Evolutionary conservation across 2,888 invertebrate species (phyloP).

Genomic region (Thera obeliscata): DNA sequence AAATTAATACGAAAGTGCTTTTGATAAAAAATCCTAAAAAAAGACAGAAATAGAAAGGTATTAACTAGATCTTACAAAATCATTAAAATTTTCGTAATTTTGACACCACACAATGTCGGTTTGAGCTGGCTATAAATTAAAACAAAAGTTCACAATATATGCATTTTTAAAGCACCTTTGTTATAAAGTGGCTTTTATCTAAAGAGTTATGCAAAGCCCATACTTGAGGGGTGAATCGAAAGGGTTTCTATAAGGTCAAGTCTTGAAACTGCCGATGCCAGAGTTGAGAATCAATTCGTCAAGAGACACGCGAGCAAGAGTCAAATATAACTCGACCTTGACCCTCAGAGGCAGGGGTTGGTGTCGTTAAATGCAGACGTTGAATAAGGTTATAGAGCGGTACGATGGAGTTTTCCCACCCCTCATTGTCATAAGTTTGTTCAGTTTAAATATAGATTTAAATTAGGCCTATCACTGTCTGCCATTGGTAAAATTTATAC

Average conservation of each 20-base stretch:
- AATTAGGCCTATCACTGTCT: neutral
- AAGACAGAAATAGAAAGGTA: too few species aligned
- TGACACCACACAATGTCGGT: too few species aligned
- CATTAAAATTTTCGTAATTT: too few species aligned
- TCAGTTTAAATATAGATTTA: neutral
- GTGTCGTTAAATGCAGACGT: conserved; percentile 28
- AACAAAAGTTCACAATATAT: neutral
- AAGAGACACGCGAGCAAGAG: conserved; percentile 44
- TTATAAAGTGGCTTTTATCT: neutral
- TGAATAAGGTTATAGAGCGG: conserved; percentile 11
- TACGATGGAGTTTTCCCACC: neutral
- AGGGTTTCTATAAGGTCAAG: conserved; percentile 26
- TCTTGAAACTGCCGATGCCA: conserved; percentile 22
- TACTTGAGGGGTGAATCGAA: neutral
- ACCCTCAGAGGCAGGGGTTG: conserved; percentile 26
- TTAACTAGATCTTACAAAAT: too few species aligned
- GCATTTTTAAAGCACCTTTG: neutral
- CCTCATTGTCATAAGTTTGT: neutral
- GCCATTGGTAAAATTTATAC: neutral
- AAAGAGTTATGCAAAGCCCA: conserved; percentile 8
- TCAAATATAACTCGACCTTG: conserved; percentile 38
- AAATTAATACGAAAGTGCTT: too few species aligned
- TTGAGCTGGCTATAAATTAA: neutral
- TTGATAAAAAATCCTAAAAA: too few species aligned
- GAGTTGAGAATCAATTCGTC: conserved; percentile 39